A percentile compares a stretch with the other conserved stretches of the same genome.
These are phyloP conservation scores for Drosophila bocqueti DNA, from an alignment of 1,140 invertebrate species.

Conservation along the genomic window DNA sequence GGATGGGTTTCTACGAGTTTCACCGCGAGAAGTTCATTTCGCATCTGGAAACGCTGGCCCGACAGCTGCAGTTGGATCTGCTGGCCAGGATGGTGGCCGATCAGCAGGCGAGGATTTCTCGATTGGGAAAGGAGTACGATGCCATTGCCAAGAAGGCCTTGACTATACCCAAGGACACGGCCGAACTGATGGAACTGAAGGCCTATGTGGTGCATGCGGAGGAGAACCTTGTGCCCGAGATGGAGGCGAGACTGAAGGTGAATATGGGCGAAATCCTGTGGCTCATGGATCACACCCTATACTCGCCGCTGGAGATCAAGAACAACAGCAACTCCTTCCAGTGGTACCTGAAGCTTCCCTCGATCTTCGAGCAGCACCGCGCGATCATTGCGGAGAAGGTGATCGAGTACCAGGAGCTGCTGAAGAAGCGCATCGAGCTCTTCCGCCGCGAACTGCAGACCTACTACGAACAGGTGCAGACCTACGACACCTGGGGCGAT, in stretches of 20 bases:
- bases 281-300: slow-evolving; percentile 91
- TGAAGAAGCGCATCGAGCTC: slow-evolving; percentile 86
- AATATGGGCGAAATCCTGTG: slow-evolving; percentile 83
- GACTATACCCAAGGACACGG: slow-evolving; percentile 92
- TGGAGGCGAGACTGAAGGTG: slow-evolving; percentile 90
- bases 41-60: slow-evolving; percentile 89
- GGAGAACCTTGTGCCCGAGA: slow-evolving; percentile 88
- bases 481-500: slow-evolving; percentile 95
- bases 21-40: slow-evolving; percentile 92
- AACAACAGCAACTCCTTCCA: slow-evolving; percentile 94
- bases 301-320: slow-evolving; percentile 93
- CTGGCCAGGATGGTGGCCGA: slow-evolving; percentile 91
- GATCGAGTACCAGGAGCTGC: slow-evolving; percentile 93
- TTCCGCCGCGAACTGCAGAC: slow-evolving; percentile 90
- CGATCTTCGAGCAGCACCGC: slow-evolving; percentile 93
- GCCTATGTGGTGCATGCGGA: slow-evolving; percentile 90
- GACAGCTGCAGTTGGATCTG: slow-evolving; percentile 89
- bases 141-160: slow-evolving; percentile 92
- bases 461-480: slow-evolving; percentile 93
- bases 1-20: slow-evolving; percentile 94
- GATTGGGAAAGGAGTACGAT: slow-evolving; percentile 94
- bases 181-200: slow-evolving; percentile 93
- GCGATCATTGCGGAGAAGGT: slow-evolving; percentile 93
- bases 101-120: slow-evolving; percentile 90
- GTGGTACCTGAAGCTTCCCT: slow-evolving; percentile 93